Evolutionary conservation across 1,140 invertebrate species (phyloP).

Genomic region (Halyomorpha halys): DNA sequence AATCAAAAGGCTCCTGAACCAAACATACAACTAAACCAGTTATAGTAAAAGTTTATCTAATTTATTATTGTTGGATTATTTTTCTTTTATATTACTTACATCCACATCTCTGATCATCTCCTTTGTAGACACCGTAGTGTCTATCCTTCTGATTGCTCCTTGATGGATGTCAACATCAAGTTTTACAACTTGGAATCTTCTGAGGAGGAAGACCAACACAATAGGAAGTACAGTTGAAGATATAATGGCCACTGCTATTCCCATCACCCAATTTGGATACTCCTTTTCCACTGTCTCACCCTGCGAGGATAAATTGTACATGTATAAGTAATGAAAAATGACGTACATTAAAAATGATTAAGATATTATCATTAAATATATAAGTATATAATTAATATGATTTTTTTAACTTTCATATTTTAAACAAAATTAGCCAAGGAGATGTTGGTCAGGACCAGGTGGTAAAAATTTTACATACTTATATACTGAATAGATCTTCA

Average conservation of each 20-base stretch:
- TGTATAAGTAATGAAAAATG: too few relatives aligned
- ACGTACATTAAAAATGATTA: too few relatives aligned
- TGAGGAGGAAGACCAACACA: slow-evolving; percentile 66
- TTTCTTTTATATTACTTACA: slow-evolving; percentile 46
- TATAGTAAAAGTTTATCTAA: neutral
- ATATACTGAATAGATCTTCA: too few relatives aligned
- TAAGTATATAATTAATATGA: too few relatives aligned
- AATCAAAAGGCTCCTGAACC: too few relatives aligned
- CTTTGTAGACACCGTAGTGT: slow-evolving; percentile 83
- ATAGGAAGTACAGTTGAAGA: slow-evolving; percentile 72
- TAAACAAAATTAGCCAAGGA: too few relatives aligned
- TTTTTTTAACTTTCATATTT: too few relatives aligned
- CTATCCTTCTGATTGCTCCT: slow-evolving; percentile 74
- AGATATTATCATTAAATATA: too few relatives aligned
- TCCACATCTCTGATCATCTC: slow-evolving; percentile 85
- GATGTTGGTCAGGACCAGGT: too few relatives aligned
- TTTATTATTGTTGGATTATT: neutral
- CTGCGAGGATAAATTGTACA: slow-evolving; percentile 38
- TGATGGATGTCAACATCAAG: slow-evolving; percentile 77
- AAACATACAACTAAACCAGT: too few relatives aligned
- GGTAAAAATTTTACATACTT: too few relatives aligned
- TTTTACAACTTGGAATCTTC: slow-evolving; percentile 71
- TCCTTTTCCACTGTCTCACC: slow-evolving; percentile 52
- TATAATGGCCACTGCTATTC: slow-evolving; percentile 64
- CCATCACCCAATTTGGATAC: slow-evolving; percentile 79